Evolutionary conservation across 1,140 invertebrate genomes (phyloP), one percentile per base, ranked within the genome.

Genomic region (Penaeus japonicus): DNA sequence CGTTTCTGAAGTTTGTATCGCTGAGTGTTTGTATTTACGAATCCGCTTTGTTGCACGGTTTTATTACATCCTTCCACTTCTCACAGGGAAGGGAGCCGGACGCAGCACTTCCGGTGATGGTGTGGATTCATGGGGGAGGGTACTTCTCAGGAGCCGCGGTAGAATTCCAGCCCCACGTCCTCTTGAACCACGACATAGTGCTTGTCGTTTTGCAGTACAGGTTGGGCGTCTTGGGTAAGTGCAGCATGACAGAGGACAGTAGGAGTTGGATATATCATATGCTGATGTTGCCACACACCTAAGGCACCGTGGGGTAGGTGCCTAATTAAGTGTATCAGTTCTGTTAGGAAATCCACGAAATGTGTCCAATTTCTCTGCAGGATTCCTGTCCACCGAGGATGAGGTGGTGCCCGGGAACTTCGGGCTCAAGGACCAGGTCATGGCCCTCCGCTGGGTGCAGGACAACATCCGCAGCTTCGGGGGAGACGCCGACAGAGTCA

Each of bases 81-180:
- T 47, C 39, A n/a, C 27, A 70, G n/a, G 30, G n/a, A 17, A 24
- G 27, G 27, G 22, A 53, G 62, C 39, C 62, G 53, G 62, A 59
- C 3, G 24, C n/a, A 4, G 27, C 2, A 17, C 27, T 85, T 2
- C 84, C 84, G 32, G 84, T 85, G 1, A 47, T 85, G 27, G 75
- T 85, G 47, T 85, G 55, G 27, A 55, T 85, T 20, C 84, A 85
- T 54, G 84, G 84, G 17, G 84, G 84, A 10, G 84, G 35, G 1
- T 85, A 55, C 54, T 78, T 85, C 53, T 53, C 70, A 4, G 84
- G 73, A 1, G 27, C 39, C 18, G 22, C 62, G 7, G 24, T 22
- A 1, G 12, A 22, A 3, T 77, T 57, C 75, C 30, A n/a, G 15
- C 39, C 24, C 0, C n/a, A 57, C 0, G 75, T 32, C 1, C 47